Base-by-base conservation (phyloP, 2,888 invertebrate species). In the Chouioia cunea region DNA sequence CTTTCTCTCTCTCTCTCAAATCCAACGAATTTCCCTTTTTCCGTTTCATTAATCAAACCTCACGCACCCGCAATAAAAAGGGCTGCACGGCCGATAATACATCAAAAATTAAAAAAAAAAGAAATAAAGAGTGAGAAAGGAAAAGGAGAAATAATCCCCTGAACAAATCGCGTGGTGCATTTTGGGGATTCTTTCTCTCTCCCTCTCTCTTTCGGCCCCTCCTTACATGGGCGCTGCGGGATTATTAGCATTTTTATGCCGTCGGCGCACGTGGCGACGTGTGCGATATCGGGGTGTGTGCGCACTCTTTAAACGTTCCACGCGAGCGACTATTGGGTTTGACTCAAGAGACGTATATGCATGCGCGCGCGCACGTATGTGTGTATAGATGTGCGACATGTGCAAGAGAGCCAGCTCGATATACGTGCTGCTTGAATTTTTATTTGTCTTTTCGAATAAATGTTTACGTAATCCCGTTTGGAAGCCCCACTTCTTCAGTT, bases 161-260 rank as follows among this genome's bases (percentile, higher is more conserved):
- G 36, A 48, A 70, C 69, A 70, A 66, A 73, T 69, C 62, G 63
- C 56, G 56, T 4, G 4, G 48, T 48, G 56, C 56, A 18, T 23
- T 46, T 53, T 58, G 20, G 53, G 60, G 18, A 12, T 36, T 54
- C 50, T 36, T 43, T 43, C 22, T 44, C 63, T 20, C 15, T 0
- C 14, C 52, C n/a, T 54, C 48, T 0, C 36, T n/a, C 36, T 1
- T 6, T 12, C 36, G 36, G 36, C 27, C 52, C n/a, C 16, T 53
- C 50, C 53, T 54, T 52, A 50, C 63, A 36, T 27, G 18, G 48
- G 44, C 54, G 27, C 36, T 20, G 23, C 53, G 4, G 46, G 58
- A 69, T 73, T 65, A 73, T 73, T 70, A 73, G 72, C 72, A 73
- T 69, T 70, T 73, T 73, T 73, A 73, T 69, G 65, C 65, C 60